Percentiles rank a stretch among this genome's conserved stretches.
Evolutionary conservation across 2,797 vertebrate genomes (phyloP).

Genomic region (Masticophis lateralis): DNA sequence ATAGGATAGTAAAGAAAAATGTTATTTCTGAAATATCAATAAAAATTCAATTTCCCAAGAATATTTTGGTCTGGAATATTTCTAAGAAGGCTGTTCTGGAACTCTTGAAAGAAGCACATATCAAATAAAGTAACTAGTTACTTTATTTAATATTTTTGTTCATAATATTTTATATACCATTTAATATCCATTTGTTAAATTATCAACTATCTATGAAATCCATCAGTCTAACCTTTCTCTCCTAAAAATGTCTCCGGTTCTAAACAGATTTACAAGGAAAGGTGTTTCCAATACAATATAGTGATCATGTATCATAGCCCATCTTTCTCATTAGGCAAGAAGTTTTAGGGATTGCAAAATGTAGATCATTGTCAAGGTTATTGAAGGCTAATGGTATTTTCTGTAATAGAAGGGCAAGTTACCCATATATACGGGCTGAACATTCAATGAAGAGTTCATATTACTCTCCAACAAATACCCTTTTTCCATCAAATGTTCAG

Average conservation of each 20-base stretch:
- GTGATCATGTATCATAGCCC: background rate
- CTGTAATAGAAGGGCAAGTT: background rate
- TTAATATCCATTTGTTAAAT: background rate
- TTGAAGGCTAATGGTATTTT: background rate
- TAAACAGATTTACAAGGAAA: constrained; percentile 10
- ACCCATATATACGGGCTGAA: background rate
- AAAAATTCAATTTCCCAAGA: background rate
- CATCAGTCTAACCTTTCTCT: background rate
- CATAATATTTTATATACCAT: background rate
- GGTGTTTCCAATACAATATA: background rate
- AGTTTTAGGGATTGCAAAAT: background rate
- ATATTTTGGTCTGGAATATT: background rate
- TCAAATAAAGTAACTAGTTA: background rate
- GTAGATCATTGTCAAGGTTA: background rate
- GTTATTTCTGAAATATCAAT: background rate
- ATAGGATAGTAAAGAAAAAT: background rate
- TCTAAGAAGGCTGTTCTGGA: background rate
- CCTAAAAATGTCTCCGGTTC: background rate
- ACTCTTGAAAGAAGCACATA: background rate
- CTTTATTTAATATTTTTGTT: background rate
- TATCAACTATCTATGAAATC: background rate
- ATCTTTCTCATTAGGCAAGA: background rate
- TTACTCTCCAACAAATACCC: background rate
- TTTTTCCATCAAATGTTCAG: background rate
- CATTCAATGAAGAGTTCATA: background rate